Base-by-base conservation (phyloP, 2,113 vertebrate species). In the Centrocercus urophasianus region DNA sequence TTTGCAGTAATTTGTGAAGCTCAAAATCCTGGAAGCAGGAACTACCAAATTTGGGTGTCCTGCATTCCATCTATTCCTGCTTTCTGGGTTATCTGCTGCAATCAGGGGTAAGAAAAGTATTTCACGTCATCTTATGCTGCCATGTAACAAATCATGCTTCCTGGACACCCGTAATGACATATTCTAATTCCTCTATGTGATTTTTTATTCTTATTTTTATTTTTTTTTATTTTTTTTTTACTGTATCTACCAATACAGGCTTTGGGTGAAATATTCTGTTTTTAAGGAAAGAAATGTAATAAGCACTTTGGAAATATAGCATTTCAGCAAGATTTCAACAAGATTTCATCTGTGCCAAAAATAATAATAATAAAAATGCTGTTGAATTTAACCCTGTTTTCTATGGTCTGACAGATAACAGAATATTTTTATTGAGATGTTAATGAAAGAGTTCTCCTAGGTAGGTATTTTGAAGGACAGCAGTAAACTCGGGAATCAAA, bases 21-120 rank as follows among this genome's bases (percentile, higher is more conserved):
- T 66, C 45, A 64, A 91, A 89, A 91, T 72, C 57, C 28, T 67
- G 66, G 63, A 85, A 91, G 30, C 20, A 84, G 85, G 59, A 84
- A 85, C 57, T 79, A 75, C 85, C 85, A 87, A 64, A 75, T 93
- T 56, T 94, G 90, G 63, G 28, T 56, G 94, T 89, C 78, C 78
- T 91, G 70, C 34, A 6, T 91, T 76, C 24, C 57, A 84, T 74
- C 66, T 2, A 2, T 17, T 70, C 36, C 50, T 89, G n/a, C 77
- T n/a, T 19, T 38, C 74, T 66, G 65, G 73, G 50, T 52, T 89
- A 65, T 20, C 45, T 89, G n/a, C 73, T 74, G 61, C 70, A 89
- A 42, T 78, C 90, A 78, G 27, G 45, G 60, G 10, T 64, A 34
- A 43, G 25, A 30, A 86, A 63, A 66, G 15, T 13, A 60, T 93